phyloP scores from a whole-genome alignment of 2,888 invertebrate species.

The Trichacis sp. region DNA sequence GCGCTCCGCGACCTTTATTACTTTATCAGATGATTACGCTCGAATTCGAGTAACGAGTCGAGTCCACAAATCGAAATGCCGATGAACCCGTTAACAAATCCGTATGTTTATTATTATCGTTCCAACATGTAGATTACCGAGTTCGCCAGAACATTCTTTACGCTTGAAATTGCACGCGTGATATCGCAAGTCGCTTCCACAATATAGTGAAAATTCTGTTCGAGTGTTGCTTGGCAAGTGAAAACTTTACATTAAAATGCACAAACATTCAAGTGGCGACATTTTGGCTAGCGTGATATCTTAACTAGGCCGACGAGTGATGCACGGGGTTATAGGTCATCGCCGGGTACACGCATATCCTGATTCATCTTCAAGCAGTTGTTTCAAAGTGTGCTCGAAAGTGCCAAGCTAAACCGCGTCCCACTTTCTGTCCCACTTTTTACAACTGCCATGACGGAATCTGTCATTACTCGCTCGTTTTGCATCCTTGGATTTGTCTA shows the following conservation, averaged over 20 bases:
- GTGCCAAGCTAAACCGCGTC: constrained; percentile 17
- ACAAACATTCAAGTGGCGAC: not conserved
- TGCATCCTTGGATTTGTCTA: constrained; percentile 44
- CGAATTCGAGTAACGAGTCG: not conserved
- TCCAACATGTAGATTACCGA: not conserved
- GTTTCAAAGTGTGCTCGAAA: constrained; percentile 18
- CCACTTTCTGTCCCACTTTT: not conserved
- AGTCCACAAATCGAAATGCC: not conserved
- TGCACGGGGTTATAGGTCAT: constrained; percentile 38
- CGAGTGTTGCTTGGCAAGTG: not conserved
- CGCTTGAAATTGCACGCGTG: too few species aligned
- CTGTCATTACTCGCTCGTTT: too few species aligned
- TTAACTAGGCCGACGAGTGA: constrained; percentile 27
- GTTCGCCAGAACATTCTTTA: not conserved
- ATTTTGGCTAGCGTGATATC: constrained; percentile 18
- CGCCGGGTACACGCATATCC: constrained; percentile 28
- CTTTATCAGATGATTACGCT: not conserved
- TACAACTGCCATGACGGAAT: constrained; percentile 9
- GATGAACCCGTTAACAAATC: not conserved
- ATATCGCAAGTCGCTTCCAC: too few species aligned
- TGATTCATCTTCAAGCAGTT: constrained; percentile 30
- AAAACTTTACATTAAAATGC: not conserved
- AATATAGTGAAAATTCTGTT: too few species aligned
- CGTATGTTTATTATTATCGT: not conserved
- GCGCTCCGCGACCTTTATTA: too few species aligned